Evolutionary conservation across 2,797 vertebrate genomes (phyloP).

Genomic region (Pteropus rufus): DNA sequence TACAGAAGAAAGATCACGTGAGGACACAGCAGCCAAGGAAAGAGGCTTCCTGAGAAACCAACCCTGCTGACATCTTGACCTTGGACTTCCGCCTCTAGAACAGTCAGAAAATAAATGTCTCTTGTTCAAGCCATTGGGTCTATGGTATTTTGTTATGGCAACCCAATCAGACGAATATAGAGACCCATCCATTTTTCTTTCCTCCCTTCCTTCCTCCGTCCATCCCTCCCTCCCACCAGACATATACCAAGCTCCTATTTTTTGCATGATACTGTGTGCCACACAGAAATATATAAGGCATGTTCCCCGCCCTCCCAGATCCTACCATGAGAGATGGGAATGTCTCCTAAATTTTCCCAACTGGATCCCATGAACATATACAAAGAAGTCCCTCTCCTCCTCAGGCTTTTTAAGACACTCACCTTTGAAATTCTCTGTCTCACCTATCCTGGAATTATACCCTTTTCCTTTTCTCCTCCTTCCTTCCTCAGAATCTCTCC

Average conservation of each 20-base stretch:
- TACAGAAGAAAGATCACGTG: no score
- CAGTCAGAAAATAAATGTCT: neutral
- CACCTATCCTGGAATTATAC: neutral
- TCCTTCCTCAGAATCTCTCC: neutral
- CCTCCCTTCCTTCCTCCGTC: neutral
- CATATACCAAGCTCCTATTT: neutral
- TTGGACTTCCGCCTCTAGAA: neutral
- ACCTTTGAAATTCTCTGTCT: neutral
- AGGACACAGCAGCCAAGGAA: neutral
- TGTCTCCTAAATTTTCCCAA: neutral
- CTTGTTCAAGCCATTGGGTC: neutral
- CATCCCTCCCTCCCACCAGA: neutral
- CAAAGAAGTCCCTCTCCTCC: neutral
- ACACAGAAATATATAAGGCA: neutral
- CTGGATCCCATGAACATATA: neutral
- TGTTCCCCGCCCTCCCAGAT: neutral
- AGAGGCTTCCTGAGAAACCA: neutral
- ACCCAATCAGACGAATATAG: neutral
- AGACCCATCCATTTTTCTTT: neutral
- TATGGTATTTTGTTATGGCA: neutral
- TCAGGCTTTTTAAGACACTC: neutral
- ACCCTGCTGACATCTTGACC: neutral
- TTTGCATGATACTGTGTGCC: neutral
- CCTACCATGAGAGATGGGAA: no score
- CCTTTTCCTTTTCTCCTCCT: neutral